These are phyloP conservation scores for Lithophane semibrunnea DNA, from an alignment of 2,888 invertebrate species.

Conservation along the genomic window DNA sequence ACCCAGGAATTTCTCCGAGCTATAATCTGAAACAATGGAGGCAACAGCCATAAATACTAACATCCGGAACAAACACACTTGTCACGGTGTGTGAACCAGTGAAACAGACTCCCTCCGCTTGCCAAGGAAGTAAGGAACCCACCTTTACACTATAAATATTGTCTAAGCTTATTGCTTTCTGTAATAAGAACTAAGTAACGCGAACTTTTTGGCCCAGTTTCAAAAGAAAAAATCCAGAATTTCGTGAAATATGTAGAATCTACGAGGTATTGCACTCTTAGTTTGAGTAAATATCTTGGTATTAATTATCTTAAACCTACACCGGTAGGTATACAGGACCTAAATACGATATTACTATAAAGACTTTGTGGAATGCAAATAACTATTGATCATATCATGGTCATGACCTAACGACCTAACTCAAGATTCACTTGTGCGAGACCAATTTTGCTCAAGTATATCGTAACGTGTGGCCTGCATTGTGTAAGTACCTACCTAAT, in stretches of 20 bases:
- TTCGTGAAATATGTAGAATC: too few species aligned
- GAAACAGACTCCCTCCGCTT: slow-evolving; percentile 44
- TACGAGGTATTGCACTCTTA: too few species aligned
- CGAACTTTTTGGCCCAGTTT: slow-evolving; percentile 56
- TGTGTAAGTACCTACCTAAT: background rate
- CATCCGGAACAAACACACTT: slow-evolving; percentile 67
- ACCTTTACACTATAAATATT: slow-evolving; percentile 62
- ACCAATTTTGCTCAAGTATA: too few species aligned
- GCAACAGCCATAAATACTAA: slow-evolving; percentile 63
- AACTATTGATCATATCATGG: too few species aligned
- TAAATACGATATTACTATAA: too few species aligned
- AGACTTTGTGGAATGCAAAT: too few species aligned
- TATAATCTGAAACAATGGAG: slow-evolving; percentile 49
- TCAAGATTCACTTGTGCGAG: background rate
- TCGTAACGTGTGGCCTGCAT: too few species aligned
- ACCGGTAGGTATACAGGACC: too few species aligned
- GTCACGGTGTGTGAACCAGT: slow-evolving; percentile 57
- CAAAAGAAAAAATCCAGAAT: slow-evolving; percentile 42
- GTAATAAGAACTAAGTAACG: slow-evolving; percentile 58
- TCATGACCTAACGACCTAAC: background rate
- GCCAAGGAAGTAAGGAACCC: slow-evolving; percentile 54
- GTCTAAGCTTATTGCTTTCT: slow-evolving; percentile 58
- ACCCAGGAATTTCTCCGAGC: slow-evolving; percentile 28
- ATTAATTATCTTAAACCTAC: background rate
- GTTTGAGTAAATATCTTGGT: background rate